Conservation (phyloP, 92 coral and sea anemone genomes). For the Palythoa caribaeorum region DNA sequence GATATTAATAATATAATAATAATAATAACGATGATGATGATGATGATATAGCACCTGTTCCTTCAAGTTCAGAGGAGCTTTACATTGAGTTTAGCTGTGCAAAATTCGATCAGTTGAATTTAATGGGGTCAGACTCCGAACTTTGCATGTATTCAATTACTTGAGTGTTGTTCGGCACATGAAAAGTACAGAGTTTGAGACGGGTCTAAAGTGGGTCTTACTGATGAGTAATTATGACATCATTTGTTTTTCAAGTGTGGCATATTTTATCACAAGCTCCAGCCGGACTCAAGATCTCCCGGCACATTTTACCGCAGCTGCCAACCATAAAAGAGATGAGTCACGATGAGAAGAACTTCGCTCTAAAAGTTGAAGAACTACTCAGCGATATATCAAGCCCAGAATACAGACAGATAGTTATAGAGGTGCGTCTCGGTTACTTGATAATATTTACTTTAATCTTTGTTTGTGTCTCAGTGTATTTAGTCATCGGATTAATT, state of each 20-base stretch:
- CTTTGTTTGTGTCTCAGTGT: too few species aligned
- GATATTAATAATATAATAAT: too few species aligned
- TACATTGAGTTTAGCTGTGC: too few species aligned
- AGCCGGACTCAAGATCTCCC: constrained; percentile 84
- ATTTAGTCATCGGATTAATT: too few species aligned
- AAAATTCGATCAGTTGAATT: too few species aligned
- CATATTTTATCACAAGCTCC: constrained; percentile 79
- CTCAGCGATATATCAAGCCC: constrained; percentile 91
- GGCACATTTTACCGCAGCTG: constrained; percentile 78
- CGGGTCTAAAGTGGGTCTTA: background rate
- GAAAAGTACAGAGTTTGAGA: too few species aligned
- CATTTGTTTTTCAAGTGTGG: constrained; percentile 75
- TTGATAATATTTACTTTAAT: background rate
- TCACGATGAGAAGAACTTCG: constrained; percentile 90
- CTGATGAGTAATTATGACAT: background rate
- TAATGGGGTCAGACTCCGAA: too few species aligned
- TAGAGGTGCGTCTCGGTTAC: constrained; percentile 66
- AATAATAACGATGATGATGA: too few species aligned
- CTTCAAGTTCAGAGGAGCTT: too few species aligned
- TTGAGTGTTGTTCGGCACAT: too few species aligned
- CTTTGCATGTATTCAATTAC: too few species aligned
- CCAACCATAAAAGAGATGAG: constrained; percentile 96
- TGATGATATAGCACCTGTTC: too few species aligned
- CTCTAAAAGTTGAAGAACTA: constrained; percentile 91
- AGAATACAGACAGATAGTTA: constrained; percentile 91